Evolutionary conservation across 2,113 vertebrate species (phyloP).

Genomic region (Coptodon rendalli): DNA sequence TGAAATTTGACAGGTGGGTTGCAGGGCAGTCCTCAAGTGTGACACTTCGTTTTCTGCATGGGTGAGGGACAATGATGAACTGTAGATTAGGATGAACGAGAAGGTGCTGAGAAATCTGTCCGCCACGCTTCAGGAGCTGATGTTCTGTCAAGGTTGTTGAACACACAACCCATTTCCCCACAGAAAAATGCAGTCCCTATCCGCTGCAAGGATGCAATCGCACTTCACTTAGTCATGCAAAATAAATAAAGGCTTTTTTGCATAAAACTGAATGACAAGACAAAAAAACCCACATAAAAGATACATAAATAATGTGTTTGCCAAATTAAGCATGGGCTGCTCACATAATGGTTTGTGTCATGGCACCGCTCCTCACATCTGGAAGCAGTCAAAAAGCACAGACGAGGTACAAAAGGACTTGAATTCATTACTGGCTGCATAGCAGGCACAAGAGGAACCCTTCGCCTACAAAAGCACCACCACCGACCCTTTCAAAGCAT

Average conservation of each 20-base stretch:
- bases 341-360: slow-evolving; percentile 3
- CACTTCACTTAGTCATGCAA: background rate
- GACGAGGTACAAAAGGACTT: slow-evolving; percentile 16
- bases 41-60: slow-evolving; percentile 58
- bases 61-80: slow-evolving; percentile 41
- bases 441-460: slow-evolving; percentile 16
- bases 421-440: slow-evolving; percentile 34
- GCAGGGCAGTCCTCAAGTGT: slow-evolving; percentile 24
- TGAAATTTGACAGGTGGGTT: slow-evolving; percentile 41
- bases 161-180: background rate
- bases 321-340: background rate
- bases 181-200: background rate
- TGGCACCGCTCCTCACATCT: slow-evolving; percentile 47
- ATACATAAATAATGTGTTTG: background rate
- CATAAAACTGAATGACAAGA: background rate
- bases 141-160: slow-evolving; percentile 23
- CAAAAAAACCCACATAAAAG: background rate
- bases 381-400: slow-evolving; percentile 40
- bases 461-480: slow-evolving; percentile 9
- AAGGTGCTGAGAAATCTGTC: slow-evolving; percentile 33
- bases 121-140: slow-evolving; percentile 20
- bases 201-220: background rate
- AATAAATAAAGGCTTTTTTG: background rate
- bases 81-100: slow-evolving; percentile 48
- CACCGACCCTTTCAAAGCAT: slow-evolving; percentile 9